Evolutionary conservation across 2,797 vertebrate genomes (phyloP).

Genomic region (Hydrocynus forskahlii): DNA sequence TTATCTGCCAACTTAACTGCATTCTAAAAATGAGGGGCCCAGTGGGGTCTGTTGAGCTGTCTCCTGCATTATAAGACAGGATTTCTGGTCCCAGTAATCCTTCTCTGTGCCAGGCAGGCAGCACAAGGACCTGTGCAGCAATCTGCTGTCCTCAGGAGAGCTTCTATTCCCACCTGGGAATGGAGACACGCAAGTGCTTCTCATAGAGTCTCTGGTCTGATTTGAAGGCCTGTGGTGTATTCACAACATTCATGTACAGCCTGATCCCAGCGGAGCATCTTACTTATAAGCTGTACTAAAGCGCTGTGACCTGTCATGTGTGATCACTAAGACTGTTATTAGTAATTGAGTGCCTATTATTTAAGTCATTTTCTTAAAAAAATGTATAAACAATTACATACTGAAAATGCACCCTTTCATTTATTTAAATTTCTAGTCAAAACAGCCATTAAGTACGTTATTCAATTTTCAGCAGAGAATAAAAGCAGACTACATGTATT

Average conservation of each 20-base stretch:
- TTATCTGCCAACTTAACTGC: constrained; percentile 1
- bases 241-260: background rate
- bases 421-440: too few species aligned
- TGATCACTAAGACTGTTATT: background rate
- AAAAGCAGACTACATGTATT: too few species aligned
- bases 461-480: too few species aligned
- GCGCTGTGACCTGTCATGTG: background rate
- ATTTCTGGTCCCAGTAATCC: constrained; percentile 40
- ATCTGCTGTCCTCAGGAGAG: constrained; percentile 70
- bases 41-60: constrained; percentile 23
- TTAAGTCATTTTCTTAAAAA: background rate
- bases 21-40: constrained; percentile 1
- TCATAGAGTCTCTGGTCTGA: constrained; percentile 18
- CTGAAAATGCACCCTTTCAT: too few species aligned
- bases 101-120: constrained; percentile 49
- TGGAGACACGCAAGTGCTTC: constrained; percentile 58
- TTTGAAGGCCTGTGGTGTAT: background rate
- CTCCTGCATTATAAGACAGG: constrained; percentile 22
- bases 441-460: too few species aligned
- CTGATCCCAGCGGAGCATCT: background rate
- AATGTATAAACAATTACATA: too few species aligned
- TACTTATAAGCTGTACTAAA: background rate
- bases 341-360: background rate
- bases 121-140: constrained; percentile 62
- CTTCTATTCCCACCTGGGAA: constrained; percentile 62